phyloP scores from a whole-genome alignment of 2,888 invertebrate genomes.

The Metellina segmentata region DNA sequence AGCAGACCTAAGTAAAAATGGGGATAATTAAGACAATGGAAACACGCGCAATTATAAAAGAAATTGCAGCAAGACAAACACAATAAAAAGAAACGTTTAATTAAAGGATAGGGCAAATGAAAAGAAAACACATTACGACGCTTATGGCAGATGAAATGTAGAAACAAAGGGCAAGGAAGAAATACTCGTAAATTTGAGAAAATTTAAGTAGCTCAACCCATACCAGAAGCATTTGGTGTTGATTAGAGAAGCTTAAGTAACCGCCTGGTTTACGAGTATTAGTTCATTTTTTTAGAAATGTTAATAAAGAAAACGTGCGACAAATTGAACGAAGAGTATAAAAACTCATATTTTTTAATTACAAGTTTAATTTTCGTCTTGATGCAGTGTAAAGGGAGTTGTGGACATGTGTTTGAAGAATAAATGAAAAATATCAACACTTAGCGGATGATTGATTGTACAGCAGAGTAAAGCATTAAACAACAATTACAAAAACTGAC shows the following conservation, averaged over 20 bases:
- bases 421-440: too few relatives aligned
- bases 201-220: not conserved
- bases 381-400: too few relatives aligned
- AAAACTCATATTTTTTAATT: not conserved
- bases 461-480: too few relatives aligned
- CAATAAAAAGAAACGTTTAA: constrained; percentile 39
- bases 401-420: too few relatives aligned
- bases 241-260: not conserved
- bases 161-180: constrained; percentile 11
- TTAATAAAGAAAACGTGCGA: not conserved
- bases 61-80: constrained; percentile 48
- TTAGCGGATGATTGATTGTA: too few relatives aligned
- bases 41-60: constrained; percentile 42
- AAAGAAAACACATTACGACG: constrained; percentile 12
- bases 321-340: not conserved
- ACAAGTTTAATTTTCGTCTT: not conserved
- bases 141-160: constrained; percentile 12
- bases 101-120: constrained; percentile 43
- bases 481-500: too few relatives aligned
- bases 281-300: not conserved
- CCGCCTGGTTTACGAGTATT: not conserved
- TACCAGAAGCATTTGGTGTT: not conserved
- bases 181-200: not conserved
- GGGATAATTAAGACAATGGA: constrained; percentile 47
- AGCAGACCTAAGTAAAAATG: constrained; percentile 1